Percentiles rank a stretch among this genome's conserved stretches.
Evolutionary conservation across 1,140 invertebrate species (phyloP).

Genomic region (Penaeus indicus): DNA sequence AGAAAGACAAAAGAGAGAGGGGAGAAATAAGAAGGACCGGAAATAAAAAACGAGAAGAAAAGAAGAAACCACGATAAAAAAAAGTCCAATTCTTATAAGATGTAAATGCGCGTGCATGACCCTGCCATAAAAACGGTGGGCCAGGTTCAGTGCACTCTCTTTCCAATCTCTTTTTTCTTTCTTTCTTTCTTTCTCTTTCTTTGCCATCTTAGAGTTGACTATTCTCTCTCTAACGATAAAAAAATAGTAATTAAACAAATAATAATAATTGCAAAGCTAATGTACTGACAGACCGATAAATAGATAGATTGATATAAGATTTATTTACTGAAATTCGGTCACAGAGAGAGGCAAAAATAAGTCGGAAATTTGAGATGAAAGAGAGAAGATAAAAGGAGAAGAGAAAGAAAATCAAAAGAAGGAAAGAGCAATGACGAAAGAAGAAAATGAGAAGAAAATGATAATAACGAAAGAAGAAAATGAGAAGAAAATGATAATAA

Average conservation of each 20-base stretch:
- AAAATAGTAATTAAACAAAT: not conserved
- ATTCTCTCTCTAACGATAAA: too few relatives aligned
- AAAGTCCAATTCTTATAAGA: too few relatives aligned
- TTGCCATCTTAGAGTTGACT: too few relatives aligned
- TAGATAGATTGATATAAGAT: not conserved
- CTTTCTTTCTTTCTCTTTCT: too few relatives aligned
- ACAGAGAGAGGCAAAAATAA: not conserved
- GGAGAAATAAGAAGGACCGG: not conserved
- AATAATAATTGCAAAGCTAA: not conserved
- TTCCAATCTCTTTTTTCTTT: too few relatives aligned
- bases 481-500: not conserved
- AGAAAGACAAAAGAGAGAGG: not conserved
- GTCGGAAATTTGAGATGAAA: not conserved
- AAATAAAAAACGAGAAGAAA: too few relatives aligned
- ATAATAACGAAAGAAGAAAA: not conserved
- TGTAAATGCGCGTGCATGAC: too few relatives aligned
- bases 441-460: not conserved
- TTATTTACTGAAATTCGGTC: not conserved
- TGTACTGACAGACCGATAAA: not conserved
- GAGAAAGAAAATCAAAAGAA: not conserved
- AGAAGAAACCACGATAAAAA: too few relatives aligned
- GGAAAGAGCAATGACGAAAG: not conserved
- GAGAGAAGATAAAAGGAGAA: not conserved
- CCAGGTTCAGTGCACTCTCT: too few relatives aligned
- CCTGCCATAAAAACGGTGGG: too few relatives aligned